Percentiles rank a stretch among this genome's conserved stretches.
Conservation (phyloP, 2,113 vertebrate genomes). For the Myiopsitta monachus region DNA sequence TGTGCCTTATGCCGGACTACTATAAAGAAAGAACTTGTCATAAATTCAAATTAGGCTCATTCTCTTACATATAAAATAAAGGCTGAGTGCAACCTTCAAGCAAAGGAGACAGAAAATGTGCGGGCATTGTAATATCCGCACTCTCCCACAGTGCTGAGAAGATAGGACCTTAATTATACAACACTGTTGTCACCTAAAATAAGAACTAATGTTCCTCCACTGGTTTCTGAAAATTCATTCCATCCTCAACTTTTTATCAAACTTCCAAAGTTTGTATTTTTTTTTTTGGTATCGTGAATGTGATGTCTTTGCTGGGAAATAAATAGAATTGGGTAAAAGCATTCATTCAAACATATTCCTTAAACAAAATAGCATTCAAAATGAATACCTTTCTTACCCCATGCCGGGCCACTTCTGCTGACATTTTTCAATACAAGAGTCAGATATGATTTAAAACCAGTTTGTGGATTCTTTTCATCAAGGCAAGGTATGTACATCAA, state of each 20-base stretch:
- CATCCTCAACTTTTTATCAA: background rate
- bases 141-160: constrained; percentile 59
- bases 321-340: constrained; percentile 12
- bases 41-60: constrained; percentile 67
- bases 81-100: constrained; percentile 42
- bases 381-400: background rate
- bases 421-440: background rate
- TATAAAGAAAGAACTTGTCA: constrained; percentile 67
- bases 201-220: constrained; percentile 45
- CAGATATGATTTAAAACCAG: background rate
- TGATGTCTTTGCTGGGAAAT: background rate
- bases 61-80: constrained; percentile 68
- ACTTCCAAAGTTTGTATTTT: background rate
- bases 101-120: constrained; percentile 63
- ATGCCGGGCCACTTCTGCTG: background rate
- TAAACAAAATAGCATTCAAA: background rate
- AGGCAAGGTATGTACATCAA: background rate
- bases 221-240: constrained; percentile 50
- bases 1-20: constrained; percentile 58
- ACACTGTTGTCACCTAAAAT: constrained; percentile 37
- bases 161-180: constrained; percentile 68
- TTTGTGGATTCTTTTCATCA: background rate
- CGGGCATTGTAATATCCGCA: constrained; percentile 69
- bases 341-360: constrained; percentile 7
- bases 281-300: constrained; percentile 16